Conservation (phyloP, 2,888 invertebrate genomes). For the Pseudococcus jackbeardsleyi region DNA sequence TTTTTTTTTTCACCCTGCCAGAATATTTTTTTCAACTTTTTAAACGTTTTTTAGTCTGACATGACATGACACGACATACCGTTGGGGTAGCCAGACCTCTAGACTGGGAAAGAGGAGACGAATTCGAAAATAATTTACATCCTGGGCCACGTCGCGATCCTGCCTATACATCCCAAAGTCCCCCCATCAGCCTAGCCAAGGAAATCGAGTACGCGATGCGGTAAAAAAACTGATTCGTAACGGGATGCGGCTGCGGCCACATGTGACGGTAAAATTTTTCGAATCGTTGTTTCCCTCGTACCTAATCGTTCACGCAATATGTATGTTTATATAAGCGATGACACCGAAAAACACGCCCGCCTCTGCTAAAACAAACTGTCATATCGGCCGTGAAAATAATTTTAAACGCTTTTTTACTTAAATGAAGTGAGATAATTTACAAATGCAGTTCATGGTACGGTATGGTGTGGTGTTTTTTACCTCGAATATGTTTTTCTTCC, state of each 20-base stretch:
- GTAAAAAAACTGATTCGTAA: neutral
- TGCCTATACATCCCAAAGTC: neutral
- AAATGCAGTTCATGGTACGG: neutral
- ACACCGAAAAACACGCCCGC: neutral
- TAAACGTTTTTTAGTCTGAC: neutral
- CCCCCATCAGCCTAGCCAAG: neutral
- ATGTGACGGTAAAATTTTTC: neutral
- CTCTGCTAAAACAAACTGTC: slow-evolving; percentile 34
- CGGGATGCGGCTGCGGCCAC: neutral
- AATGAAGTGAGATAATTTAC: slow-evolving; percentile 42
- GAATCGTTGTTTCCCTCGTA: neutral
- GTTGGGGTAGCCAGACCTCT: no score
- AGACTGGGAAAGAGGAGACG: neutral
- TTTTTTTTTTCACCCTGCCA: neutral
- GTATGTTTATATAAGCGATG: slow-evolving; percentile 15
- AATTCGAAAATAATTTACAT: neutral
- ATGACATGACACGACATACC: neutral
- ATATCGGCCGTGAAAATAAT: slow-evolving; percentile 10
- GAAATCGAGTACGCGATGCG: neutral
- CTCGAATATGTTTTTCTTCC: neutral
- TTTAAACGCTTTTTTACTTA: slow-evolving; percentile 13
- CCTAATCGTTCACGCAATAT: neutral
- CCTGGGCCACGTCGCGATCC: neutral
- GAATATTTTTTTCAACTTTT: neutral
- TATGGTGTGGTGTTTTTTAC: neutral